These are phyloP conservation scores for Heptranchias perlo DNA, from an alignment of 2,113 vertebrate species.

Conservation along the genomic window DNA sequence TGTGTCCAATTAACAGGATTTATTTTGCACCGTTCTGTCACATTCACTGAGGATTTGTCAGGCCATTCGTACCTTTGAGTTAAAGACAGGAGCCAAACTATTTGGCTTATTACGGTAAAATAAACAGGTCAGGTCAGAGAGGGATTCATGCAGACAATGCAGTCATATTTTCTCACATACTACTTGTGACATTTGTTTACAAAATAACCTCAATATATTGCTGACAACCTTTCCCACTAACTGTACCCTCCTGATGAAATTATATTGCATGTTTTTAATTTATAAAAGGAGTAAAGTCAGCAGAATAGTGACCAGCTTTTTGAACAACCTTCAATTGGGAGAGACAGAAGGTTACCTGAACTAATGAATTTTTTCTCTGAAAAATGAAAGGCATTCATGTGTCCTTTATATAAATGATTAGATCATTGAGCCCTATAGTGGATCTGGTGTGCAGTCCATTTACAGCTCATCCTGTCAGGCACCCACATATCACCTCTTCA, in stretches of 20 bases:
- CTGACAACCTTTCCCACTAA: background rate
- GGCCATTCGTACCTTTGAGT: no score
- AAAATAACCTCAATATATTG: background rate
- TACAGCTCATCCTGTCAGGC: no score
- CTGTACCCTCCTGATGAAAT: background rate
- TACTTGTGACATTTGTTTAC: background rate
- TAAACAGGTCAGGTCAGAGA: background rate
- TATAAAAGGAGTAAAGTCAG: background rate
- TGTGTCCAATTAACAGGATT: background rate
- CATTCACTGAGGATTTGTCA: no score
- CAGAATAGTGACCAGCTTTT: background rate
- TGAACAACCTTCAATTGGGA: no score
- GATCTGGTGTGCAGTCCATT: no score
- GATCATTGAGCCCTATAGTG: no score
- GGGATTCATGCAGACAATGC: background rate
- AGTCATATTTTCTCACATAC: background rate
- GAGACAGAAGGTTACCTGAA: background rate
- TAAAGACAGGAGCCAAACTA: no score
- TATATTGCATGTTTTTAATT: background rate
- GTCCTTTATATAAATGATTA: no score
- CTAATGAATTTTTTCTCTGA: no score
- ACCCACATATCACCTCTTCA: no score
- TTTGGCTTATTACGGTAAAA: background rate
- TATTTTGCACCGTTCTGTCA: background rate
- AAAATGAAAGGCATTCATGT: no score